Percentiles rank a stretch among this genome's conserved stretches.
These are phyloP conservation scores for Biston stratarius DNA, from an alignment of 2,888 invertebrate species.

Conservation along the genomic window DNA sequence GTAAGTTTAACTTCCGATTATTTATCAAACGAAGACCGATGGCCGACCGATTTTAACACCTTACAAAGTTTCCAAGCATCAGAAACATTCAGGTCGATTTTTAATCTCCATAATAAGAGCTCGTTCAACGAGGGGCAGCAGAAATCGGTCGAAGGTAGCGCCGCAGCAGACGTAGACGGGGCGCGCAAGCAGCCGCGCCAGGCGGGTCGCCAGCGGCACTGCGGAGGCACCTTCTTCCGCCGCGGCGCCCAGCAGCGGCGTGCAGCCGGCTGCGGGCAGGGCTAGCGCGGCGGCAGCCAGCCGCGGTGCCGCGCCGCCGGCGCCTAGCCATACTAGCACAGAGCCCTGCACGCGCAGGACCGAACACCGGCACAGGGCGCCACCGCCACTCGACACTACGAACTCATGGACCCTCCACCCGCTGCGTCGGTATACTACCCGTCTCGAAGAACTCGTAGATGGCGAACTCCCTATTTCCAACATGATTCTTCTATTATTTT, in stretches of 20 bases:
- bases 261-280: constrained; percentile 24
- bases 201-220: constrained; percentile 25
- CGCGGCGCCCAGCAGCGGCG: constrained; percentile 23
- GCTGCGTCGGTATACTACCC: constrained; percentile 61
- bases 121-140: constrained; percentile 53
- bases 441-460: constrained; percentile 54
- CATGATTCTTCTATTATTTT: constrained; percentile 1
- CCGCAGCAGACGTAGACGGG: constrained; percentile 35
- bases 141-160: constrained; percentile 42
- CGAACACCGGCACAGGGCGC: constrained; percentile 11
- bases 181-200: constrained; percentile 29
- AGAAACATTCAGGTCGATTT: constrained; percentile 9
- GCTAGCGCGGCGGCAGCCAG: constrained; percentile 8
- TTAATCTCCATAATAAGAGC: constrained; percentile 12
- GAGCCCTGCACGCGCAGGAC: constrained; percentile 66
- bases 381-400: constrained; percentile 20
- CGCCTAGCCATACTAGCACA: constrained; percentile 71
- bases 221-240: constrained; percentile 17
- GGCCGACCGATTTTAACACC: neutral
- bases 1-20: too few relatives aligned
- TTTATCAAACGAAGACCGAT: too few relatives aligned
- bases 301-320: constrained; percentile 58
- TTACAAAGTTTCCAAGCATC: neutral
- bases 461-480: constrained; percentile 43
- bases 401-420: constrained; percentile 60